Conservation (phyloP, 35 echinoderm and acorn worm species). For the Ophiothrix spiculata region DNA sequence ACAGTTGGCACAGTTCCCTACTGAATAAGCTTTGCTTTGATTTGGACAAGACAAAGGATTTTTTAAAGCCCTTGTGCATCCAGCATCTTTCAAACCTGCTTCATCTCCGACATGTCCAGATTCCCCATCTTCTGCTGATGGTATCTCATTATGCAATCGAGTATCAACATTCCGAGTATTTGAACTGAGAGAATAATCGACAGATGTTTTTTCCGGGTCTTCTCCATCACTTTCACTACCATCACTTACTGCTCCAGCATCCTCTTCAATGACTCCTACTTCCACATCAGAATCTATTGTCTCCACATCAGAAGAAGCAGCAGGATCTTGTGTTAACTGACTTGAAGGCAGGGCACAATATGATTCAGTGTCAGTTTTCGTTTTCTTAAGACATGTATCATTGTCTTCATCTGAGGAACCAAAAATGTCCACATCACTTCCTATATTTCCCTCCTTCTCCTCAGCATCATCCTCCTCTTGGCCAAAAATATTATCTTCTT, state of each 20-base stretch:
- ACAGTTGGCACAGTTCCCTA: neutral
- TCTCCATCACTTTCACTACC: neutral
- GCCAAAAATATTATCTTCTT: neutral
- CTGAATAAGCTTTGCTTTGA: neutral
- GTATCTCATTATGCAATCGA: too few species aligned
- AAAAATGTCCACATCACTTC: conserved; percentile 48
- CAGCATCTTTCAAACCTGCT: neutral
- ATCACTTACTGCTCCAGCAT: neutral
- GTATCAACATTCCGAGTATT: too few species aligned
- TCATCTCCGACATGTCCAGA: neutral
- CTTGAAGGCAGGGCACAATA: too few species aligned
- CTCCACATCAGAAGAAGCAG: too few species aligned
- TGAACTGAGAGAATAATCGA: too few species aligned
- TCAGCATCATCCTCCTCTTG: neutral
- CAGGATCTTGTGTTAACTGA: too few species aligned
- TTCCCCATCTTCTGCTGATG: too few species aligned
- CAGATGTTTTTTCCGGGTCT: neutral
- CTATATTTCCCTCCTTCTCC: neutral
- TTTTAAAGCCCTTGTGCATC: neutral
- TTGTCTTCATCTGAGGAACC: neutral
- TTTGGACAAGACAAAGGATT: neutral
- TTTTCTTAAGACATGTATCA: too few species aligned
- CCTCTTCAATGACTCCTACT: neutral
- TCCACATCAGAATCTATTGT: too few species aligned
- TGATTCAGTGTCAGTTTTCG: too few species aligned